Evolutionary conservation across 2,797 vertebrate genomes (phyloP).

Genomic region (Rhinella marina): DNA sequence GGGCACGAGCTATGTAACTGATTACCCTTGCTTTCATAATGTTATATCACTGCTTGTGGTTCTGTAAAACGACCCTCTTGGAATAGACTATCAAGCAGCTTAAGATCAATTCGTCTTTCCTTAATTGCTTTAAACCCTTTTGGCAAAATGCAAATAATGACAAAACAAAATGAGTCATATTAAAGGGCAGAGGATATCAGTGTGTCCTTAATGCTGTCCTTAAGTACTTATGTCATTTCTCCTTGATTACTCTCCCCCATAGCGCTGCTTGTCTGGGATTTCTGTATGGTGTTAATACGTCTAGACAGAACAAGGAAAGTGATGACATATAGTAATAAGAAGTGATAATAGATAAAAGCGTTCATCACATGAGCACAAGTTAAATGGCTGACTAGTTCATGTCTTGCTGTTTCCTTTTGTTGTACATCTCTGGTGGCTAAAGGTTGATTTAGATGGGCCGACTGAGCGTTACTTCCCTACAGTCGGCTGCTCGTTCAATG

Average conservation of each 20-base stretch:
- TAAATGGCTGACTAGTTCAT: background rate
- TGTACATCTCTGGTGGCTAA: background rate
- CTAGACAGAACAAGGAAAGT: background rate
- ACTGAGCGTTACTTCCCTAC: no score
- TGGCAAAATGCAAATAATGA: slow-evolving; percentile 43
- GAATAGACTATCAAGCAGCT: slow-evolving; percentile 34
- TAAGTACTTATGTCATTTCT: slow-evolving; percentile 34
- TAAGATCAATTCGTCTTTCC: slow-evolving; percentile 23
- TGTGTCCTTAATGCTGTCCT: slow-evolving; percentile 29
- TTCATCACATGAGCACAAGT: background rate
- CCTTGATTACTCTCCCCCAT: slow-evolving; percentile 38
- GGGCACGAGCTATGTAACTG: background rate
- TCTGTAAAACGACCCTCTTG: slow-evolving; percentile 13
- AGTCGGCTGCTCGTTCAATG: no score
- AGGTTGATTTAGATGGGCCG: no score
- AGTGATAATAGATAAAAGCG: background rate
- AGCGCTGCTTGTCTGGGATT: background rate
- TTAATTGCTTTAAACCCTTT: slow-evolving; percentile 41
- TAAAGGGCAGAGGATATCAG: slow-evolving; percentile 24
- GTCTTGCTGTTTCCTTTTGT: background rate
- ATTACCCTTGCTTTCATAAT: slow-evolving; percentile 25
- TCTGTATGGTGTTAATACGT: background rate
- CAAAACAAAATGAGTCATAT: slow-evolving; percentile 20
- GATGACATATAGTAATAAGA: background rate
- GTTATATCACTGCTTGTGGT: background rate